Conservation (phyloP, 1,140 invertebrate genomes). For the Drosophila tani region DNA sequence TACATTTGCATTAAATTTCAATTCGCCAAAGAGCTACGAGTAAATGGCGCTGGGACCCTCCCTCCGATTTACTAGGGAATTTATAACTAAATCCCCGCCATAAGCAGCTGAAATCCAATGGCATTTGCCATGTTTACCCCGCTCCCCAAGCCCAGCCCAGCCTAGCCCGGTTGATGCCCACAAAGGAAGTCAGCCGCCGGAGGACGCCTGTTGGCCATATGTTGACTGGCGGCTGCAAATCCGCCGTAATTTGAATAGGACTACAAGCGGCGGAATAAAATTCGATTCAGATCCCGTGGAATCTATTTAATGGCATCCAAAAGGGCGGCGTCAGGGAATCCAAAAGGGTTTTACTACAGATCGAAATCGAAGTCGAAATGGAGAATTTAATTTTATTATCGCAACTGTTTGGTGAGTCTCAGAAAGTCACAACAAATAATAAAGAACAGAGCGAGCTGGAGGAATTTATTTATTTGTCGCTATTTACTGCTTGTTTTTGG, state of each 20-base stretch:
- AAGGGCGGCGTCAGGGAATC: constrained; percentile 8
- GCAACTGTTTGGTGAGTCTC: not conserved
- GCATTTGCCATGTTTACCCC: constrained; percentile 48
- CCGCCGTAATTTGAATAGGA: constrained; percentile 81
- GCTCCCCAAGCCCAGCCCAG: not conserved
- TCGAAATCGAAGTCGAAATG: constrained; percentile 18
- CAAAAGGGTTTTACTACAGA: constrained; percentile 20
- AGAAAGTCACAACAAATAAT: not conserved
- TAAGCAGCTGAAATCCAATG: constrained; percentile 76
- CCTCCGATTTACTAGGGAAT: constrained; percentile 48
- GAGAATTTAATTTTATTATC: constrained; percentile 6
- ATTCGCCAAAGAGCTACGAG: constrained; percentile 50
- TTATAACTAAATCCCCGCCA: constrained; percentile 79
- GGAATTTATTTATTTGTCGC: not conserved
- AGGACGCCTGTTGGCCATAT: constrained; percentile 57
- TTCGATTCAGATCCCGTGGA: constrained; percentile 55
- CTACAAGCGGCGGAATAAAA: constrained; percentile 71
- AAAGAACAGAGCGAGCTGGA: not conserved
- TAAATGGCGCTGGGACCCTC: constrained; percentile 1
- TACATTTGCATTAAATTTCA: constrained; percentile 80
- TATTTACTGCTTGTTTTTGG: not conserved
- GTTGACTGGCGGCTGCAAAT: constrained; percentile 73
- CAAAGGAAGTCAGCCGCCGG: constrained; percentile 29
- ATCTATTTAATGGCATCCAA: constrained; percentile 63
- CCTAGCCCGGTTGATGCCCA: not conserved